phyloP scores from a whole-genome alignment of 2,113 vertebrate species.

The Tyto alba region DNA sequence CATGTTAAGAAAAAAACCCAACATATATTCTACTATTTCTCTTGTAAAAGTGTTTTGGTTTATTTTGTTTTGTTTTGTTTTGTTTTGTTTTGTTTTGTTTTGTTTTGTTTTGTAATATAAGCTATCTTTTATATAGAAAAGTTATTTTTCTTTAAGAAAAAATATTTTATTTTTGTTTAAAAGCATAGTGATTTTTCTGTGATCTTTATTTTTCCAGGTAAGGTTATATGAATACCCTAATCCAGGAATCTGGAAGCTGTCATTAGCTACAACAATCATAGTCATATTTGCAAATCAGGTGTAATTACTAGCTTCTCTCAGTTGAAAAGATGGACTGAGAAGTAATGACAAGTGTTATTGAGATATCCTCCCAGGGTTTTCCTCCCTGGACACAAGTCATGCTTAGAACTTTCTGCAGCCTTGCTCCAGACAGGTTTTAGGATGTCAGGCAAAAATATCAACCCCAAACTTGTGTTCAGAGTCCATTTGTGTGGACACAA shows the following conservation, averaged over 20 bases:
- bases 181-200: not conserved
- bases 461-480: not conserved
- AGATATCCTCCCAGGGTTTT: not conserved
- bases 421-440: not conserved
- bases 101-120: not conserved
- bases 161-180: not conserved
- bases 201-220: not conserved
- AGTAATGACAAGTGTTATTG: not conserved
- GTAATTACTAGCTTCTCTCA: not conserved
- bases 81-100: too few relatives aligned
- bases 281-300: not conserved
- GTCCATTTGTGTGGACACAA: not conserved
- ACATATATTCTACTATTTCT: not conserved
- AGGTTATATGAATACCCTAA: not conserved
- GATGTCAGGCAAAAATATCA: not conserved
- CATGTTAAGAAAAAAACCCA: accelerated
- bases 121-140: not conserved
- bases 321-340: not conserved
- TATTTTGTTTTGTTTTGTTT: too few relatives aligned
- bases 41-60: not conserved
- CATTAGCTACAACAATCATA: not conserved
- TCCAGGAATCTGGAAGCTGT: not conserved
- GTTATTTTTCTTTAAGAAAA: not conserved
- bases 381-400: not conserved
- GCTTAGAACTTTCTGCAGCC: not conserved